Evolutionary conservation across 2,113 vertebrate species (phyloP), one percentile per base, ranked within the genome.

Genomic region (Cettia cetti): DNA sequence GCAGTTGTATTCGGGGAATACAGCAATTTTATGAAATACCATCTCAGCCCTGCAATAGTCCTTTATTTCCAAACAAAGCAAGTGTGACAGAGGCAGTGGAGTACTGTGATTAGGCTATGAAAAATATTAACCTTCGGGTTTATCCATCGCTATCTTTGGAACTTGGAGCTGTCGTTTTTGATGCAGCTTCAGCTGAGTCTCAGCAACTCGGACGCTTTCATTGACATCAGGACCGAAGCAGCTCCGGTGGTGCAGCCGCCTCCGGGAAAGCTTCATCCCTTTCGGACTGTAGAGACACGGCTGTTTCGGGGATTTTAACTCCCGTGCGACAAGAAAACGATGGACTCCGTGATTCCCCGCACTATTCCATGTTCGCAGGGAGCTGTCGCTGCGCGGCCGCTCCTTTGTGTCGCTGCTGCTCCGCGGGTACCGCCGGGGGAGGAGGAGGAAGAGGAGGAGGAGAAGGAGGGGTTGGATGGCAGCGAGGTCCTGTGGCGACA

Each of bases 361-460:
- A 0, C 19, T 3, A 3, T 4, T 39, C 42, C 39, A 10, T 15
- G 5, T 28, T 16, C 3, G 5, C 28, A 4, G 27, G 3, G 40
- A 15, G 28, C 60, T 70, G 44, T 21, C 17, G 4, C 52, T 44
- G 5, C 49, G 11, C 11, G 15, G 31, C 9, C 7, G 61, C 52
- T 91, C 69, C 78, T 82, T 89, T 89, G 86, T 82, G 78, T 89
- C 69, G 60, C 60, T 75, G 78, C 86, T 82, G 69, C 86, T 82
- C 53, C 60, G 45, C 61, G 60, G 37, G 60, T 45, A 28, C 52
- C 33, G 37, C 60, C 52, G 1, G 50, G 26, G 75, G 74, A 56
- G 85, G 47, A 37, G 49, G 47, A 57, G 45, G 40, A 74, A 22
- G 28, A 40, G 33, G 22, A 37, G 28, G 5, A 23, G 27, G 40